These are phyloP conservation scores for Anoplius nigerrimus DNA, from an alignment of 2,888 invertebrate species.

Conservation along the genomic window DNA sequence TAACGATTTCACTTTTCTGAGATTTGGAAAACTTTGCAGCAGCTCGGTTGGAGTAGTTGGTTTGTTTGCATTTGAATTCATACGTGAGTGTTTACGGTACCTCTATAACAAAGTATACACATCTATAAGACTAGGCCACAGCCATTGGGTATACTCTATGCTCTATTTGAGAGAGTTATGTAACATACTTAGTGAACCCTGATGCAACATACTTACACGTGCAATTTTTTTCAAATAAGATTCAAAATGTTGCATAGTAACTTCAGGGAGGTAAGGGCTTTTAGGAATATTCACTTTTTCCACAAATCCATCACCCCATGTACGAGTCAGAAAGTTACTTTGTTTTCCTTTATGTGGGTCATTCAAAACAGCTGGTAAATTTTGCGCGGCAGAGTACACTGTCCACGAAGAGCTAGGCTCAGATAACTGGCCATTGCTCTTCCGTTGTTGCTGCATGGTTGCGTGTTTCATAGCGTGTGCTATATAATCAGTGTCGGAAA, in stretches of 20 bases:
- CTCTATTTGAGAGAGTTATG: no score
- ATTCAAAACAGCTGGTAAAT: conserved; percentile 95
- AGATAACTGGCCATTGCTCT: conserved; percentile 76
- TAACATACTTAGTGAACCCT: no score
- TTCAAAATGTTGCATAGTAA: conserved; percentile 90
- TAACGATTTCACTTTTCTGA: conserved; percentile 72
- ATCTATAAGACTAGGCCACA: no score
- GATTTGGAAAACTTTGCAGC: conserved; percentile 74
- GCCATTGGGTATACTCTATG: no score
- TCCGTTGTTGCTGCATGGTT: conserved; percentile 70
- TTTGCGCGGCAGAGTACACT: conserved; percentile 94
- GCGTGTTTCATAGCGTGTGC: conserved; percentile 85
- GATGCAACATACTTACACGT: conserved; percentile 64
- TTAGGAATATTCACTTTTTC: conserved; percentile 87
- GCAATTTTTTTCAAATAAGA: conserved; percentile 88
- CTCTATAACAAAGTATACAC: conserved; percentile 67
- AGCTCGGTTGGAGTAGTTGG: conserved; percentile 70
- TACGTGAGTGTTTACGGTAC: conserved; percentile 76
- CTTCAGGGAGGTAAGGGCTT: conserved; percentile 88
- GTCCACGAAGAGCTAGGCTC: conserved; percentile 80
- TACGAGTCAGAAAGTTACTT: conserved; percentile 94
- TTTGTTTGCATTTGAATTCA: conserved; percentile 68
- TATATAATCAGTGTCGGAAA: conserved; percentile 91
- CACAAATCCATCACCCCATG: conserved; percentile 97
- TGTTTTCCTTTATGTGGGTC: conserved; percentile 95